Evolutionary conservation across 2,888 invertebrate species (phyloP).

Genomic region (Neuroscelio doddi): DNA sequence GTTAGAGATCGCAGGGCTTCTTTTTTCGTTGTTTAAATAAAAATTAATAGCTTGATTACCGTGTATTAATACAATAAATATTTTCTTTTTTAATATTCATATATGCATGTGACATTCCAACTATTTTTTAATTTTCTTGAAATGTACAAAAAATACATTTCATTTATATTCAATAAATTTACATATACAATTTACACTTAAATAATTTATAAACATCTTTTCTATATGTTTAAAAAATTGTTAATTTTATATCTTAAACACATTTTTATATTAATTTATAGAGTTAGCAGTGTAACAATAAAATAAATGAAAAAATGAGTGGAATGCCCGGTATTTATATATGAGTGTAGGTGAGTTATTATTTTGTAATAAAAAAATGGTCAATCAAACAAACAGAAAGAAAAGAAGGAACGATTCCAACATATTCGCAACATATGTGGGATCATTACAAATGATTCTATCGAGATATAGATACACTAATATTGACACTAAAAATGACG

Average conservation of each 20-base stretch:
- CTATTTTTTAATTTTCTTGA: slow-evolving; percentile 13
- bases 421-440: slow-evolving; percentile 23
- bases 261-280: slow-evolving; percentile 7
- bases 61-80: slow-evolving; percentile 7
- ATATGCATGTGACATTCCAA: slow-evolving; percentile 19
- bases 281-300: slow-evolving; percentile 7
- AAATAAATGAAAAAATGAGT: slow-evolving; percentile 11
- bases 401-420: slow-evolving; percentile 13
- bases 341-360: slow-evolving; percentile 5
- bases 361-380: background rate
- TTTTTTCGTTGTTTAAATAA: slow-evolving; percentile 24
- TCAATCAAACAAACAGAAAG: background rate
- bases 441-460: slow-evolving; percentile 25
- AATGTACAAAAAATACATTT: no score
- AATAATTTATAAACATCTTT: no score
- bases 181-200: no score
- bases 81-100: slow-evolving; percentile 9
- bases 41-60: slow-evolving; percentile 6
- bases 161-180: no score
- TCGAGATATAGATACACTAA: slow-evolving; percentile 24
- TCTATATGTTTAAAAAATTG: no score
- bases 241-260: slow-evolving; percentile 17
- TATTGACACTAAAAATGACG: slow-evolving; percentile 35
- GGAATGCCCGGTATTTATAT: slow-evolving; percentile 24
- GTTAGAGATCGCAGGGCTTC: slow-evolving; percentile 20